These are phyloP conservation scores for Agrypnia vestita DNA, from an alignment of 1,140 invertebrate genomes.

Conservation along the genomic window DNA sequence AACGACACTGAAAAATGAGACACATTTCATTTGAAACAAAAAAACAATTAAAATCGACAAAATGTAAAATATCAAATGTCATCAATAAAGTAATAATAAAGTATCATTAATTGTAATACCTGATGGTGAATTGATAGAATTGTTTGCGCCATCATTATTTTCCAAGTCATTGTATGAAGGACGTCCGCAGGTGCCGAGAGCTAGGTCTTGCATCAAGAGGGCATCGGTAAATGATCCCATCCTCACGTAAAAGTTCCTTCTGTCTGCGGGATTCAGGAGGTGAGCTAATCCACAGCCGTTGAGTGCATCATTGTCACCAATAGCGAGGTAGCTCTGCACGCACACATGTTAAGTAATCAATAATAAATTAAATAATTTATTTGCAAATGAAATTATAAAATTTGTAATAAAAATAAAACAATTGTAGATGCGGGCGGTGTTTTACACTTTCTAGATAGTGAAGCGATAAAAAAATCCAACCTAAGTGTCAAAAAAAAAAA, in stretches of 20 bases:
- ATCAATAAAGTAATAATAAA: too few relatives aligned
- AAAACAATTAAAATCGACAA: not conserved
- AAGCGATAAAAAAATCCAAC: too few relatives aligned
- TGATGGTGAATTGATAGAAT: not conserved
- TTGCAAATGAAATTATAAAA: not conserved
- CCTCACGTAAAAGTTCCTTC: constrained; percentile 66
- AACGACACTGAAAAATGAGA: constrained; percentile 4
- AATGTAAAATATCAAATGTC: too few relatives aligned
- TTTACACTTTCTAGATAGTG: too few relatives aligned
- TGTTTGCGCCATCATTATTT: not conserved
- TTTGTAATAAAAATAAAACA: too few relatives aligned
- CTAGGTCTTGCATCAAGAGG: constrained; percentile 66
- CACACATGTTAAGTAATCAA: not conserved
- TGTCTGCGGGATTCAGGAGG: constrained; percentile 65
- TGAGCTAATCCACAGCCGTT: constrained; percentile 70
- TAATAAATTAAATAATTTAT: not conserved
- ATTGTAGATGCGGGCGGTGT: too few relatives aligned
- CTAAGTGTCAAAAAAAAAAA: too few relatives aligned
- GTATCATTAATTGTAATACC: not conserved
- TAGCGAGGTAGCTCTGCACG: constrained; percentile 67
- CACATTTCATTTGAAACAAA: not conserved
- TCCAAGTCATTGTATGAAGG: not conserved
- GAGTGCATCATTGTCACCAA: constrained; percentile 68
- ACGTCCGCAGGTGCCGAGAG: constrained; percentile 60
- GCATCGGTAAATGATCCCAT: constrained; percentile 66